phyloP scores from a whole-genome alignment of 2,797 vertebrate species.

The Crax fasciolata region DNA sequence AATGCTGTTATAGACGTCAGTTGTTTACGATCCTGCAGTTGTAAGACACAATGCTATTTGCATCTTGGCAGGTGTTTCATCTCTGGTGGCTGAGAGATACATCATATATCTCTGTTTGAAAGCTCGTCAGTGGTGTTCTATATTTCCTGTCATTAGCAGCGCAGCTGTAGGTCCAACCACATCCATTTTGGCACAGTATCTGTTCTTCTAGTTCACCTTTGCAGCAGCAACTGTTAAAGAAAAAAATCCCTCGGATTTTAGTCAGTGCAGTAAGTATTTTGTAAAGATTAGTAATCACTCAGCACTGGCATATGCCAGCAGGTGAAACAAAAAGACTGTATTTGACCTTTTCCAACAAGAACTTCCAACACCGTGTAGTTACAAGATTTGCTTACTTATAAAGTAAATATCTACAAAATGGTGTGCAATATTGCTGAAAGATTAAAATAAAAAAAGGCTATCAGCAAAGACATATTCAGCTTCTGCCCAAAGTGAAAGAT shows the following conservation, averaged over 20 bases:
- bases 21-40: not conserved
- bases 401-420: not conserved
- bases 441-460: not conserved
- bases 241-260: not conserved
- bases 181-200: not conserved
- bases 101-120: not conserved
- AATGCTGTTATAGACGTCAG: not conserved
- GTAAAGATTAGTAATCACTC: not conserved
- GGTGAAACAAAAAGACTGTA: not conserved
- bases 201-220: conserved; percentile 18
- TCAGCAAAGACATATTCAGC: not conserved
- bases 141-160: not conserved
- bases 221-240: not conserved
- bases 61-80: conserved; percentile 5
- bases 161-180: not conserved
- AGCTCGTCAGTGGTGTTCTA: conserved; percentile 13
- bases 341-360: conserved; percentile 33
- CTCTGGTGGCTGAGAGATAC: not conserved
- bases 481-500: not conserved
- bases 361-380: not conserved
- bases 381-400: not conserved
- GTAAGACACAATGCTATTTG: not conserved
- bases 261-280: not conserved
- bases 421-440: not conserved
- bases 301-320: not conserved